Evolutionary conservation across 2,113 vertebrate species (phyloP).

Genomic region (Dicerorhinus sumatrensis): DNA sequence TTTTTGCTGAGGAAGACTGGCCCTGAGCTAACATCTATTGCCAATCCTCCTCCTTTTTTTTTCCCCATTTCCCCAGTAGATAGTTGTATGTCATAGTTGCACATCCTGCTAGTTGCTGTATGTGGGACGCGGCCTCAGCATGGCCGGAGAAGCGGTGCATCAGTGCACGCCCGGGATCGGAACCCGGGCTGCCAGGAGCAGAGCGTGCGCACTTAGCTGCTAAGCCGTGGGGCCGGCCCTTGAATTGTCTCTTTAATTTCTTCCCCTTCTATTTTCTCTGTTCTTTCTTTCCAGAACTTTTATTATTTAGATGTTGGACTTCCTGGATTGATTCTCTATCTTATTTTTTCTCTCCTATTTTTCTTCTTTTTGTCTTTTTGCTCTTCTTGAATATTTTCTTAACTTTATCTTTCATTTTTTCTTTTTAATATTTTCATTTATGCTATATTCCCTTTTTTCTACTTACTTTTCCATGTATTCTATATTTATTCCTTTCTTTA

Average conservation of each 20-base stretch:
- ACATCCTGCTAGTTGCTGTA: too few relatives aligned
- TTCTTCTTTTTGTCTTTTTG: not conserved
- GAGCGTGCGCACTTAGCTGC: too few relatives aligned
- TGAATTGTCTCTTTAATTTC: slow-evolving; percentile 35
- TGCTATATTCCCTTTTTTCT: not conserved
- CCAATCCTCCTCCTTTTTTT: too few relatives aligned
- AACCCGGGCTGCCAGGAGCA: too few relatives aligned
- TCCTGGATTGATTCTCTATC: not conserved
- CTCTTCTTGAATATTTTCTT: not conserved
- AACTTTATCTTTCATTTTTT: slow-evolving; percentile 4
- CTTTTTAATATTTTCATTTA: not conserved
- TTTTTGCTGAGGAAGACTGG: too few relatives aligned
- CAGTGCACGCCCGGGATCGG: too few relatives aligned
- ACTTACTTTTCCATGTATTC: not conserved
- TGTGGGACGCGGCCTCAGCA: too few relatives aligned
- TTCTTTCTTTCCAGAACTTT: not conserved
- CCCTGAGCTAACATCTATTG: too few relatives aligned
- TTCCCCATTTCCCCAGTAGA: too few relatives aligned
- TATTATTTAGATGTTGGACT: not conserved
- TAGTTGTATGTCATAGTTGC: too few relatives aligned
- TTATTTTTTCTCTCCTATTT: not conserved
- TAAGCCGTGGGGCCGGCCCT: not conserved
- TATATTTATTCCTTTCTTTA: not conserved
- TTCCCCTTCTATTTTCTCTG: not conserved
- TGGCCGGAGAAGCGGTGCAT: too few relatives aligned